Evolutionary conservation across 2,888 invertebrate genomes (phyloP), one percentile per base, ranked within the genome.

Genomic region (Lepetodrilus schrolli): DNA sequence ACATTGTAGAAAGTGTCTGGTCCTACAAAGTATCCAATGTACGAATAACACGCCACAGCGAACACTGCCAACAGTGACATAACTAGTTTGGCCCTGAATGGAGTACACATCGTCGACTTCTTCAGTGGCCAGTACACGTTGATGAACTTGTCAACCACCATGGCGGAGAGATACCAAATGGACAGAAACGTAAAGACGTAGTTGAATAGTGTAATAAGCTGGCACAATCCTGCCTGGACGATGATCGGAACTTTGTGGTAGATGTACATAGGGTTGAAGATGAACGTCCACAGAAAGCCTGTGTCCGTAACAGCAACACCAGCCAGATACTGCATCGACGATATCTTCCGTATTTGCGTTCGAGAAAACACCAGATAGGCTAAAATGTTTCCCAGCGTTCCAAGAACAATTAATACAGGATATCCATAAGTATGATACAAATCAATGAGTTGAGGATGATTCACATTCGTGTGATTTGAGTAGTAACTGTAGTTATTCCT

Each of bases 251-350:
- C 48, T 10, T 78, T 69, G 58, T 78, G 76, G 26, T 74, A 74
- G 1, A 13, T 20, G 26, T 72, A 74, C 17, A 84, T 37, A 23
- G 78, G 76, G 0, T 69, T 68, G 4, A 83, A 76, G 49, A 95
- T 92, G 1, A 94, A 90, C 13, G 93, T 93, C 0, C 93, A 81
- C 10, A 96, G 90, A 83, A 95, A 95, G 0, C 94, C 92, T 0
- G 94, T 94, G 89, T 96, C 96, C 76, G 95, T 94, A 0, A 95
- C 89, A 0, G 95, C 95, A 66, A 96, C 90, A 0, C 94, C 94
- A 0, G 95, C 93, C 77, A 96, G 90, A 87, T 96, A 96, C 80
- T 94, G 94, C 73, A 94, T 94, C 0, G 95, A 95, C 0, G 95
- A 95, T n/a, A 94, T 93, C 65, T 94, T 92, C 23, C 94, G 92